Evolutionary conservation across 2,888 invertebrate species (phyloP), one percentile per base, ranked within the genome.

Genomic region (Cheilosia grossa): DNA sequence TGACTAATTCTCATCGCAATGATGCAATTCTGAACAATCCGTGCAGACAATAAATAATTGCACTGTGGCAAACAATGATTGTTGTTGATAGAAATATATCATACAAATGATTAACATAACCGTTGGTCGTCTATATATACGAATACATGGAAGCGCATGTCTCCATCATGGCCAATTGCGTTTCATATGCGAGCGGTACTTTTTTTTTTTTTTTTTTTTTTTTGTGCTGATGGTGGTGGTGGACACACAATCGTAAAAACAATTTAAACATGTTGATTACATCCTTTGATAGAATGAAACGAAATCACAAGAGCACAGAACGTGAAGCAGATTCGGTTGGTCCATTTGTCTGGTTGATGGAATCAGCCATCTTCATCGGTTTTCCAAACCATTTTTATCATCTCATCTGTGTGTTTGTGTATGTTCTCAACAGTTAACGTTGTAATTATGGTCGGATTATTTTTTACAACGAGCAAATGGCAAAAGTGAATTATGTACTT

Each of bases 21-120:
- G 61, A 69, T 61, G 66, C 59, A 53, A 53, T 64, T 24, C 49
- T 53, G 51, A 37, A 47, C 58, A 58, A 58, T 33, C 58, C 33
- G 70, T 81, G 85, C 81, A 85, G 85, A 85, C 81, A 85, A 72
- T 67, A 83, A 79, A 81, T 77, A 85, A 85, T 85, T 85, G 85
- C 81, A 77, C 66, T 37, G 75, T 81, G 67, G 72, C 81, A 70
- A 81, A 77, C 85, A 81, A 85, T 85, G 75, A 81, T 81, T 75
- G 72, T 54, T 81, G 81, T 85, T 85, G 85, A 85, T 85, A 85
- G 85, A 85, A 85, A 85, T 66, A 85, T 85, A 81, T 85, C 81
- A 85, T 73, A 85, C 70, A 85, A 85, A 85, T 75, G 81, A 85
- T 85, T 85, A 85, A 70, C 85, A 72, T 69, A 56, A 70, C 75